Conservation (phyloP, 2,797 vertebrate genomes). For the Arnoldichthys spilopterus region DNA sequence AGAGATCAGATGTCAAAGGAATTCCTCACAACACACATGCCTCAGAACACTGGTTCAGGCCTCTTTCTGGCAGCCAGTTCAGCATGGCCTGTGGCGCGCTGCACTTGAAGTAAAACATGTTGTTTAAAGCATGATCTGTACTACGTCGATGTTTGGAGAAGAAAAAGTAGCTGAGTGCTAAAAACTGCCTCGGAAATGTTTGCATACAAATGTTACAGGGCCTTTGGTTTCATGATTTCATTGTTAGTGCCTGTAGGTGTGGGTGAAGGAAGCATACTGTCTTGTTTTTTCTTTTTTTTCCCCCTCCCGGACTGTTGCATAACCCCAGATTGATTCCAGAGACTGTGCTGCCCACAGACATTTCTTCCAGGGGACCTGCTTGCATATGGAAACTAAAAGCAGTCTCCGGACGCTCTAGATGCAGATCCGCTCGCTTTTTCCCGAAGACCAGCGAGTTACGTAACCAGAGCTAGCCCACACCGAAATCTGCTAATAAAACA, state of each 20-base stretch:
- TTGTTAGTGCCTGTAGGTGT: background rate
- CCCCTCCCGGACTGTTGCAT: slow-evolving; percentile 41
- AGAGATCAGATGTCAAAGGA: slow-evolving; percentile 59
- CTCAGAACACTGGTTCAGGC: slow-evolving; percentile 15
- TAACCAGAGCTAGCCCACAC: slow-evolving; percentile 57
- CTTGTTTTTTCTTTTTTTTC: slow-evolving; percentile 27
- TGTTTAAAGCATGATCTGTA: background rate
- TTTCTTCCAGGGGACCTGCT: slow-evolving; percentile 22
- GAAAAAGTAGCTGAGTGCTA: background rate
- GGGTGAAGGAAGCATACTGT: slow-evolving; percentile 9
- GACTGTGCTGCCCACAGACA: slow-evolving; percentile 28
- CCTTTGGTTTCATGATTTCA: background rate
- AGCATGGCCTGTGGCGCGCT: background rate
- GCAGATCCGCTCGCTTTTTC: slow-evolving; percentile 27
- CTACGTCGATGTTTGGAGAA: background rate
- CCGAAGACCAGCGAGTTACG: slow-evolving; percentile 50
- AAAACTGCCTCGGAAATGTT: background rate
- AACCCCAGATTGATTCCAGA: slow-evolving; percentile 53
- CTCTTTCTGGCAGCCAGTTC: slow-evolving; percentile 17
- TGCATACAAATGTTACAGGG: background rate
- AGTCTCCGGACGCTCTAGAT: slow-evolving; percentile 27
- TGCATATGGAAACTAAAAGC: slow-evolving; percentile 34
- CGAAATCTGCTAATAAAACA: slow-evolving; percentile 47
- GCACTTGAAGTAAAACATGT: background rate
- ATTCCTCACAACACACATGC: slow-evolving; percentile 40